Percentiles rank a stretch among this genome's conserved stretches.
Conservation (phyloP, 2,113 vertebrate genomes). For the Coracopsis vasa region DNA sequence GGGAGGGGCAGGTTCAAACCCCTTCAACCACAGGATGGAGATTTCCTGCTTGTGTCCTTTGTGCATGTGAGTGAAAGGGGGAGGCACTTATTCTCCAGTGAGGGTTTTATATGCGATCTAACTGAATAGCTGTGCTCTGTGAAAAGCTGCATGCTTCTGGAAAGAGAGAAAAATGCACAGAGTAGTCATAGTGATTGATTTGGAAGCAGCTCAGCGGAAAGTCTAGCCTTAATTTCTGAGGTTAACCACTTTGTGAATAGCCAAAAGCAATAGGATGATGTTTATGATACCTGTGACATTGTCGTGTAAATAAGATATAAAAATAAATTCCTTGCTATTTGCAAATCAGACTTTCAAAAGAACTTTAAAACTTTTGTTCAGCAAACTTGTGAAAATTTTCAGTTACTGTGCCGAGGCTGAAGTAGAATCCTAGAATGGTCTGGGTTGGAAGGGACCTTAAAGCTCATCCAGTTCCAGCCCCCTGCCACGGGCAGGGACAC, state of each 20-base stretch:
- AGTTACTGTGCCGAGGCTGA: background rate
- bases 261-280: background rate
- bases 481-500: background rate
- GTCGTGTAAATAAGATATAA: background rate
- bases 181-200: background rate
- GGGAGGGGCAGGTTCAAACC: background rate
- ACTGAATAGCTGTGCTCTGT: background rate
- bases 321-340: background rate
- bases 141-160: background rate
- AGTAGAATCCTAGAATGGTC: background rate
- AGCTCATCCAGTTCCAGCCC: background rate
- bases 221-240: background rate
- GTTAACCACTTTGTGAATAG: background rate
- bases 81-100: background rate
- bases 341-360: background rate
- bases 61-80: background rate
- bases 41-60: background rate
- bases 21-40: background rate
- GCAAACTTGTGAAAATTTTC: background rate
- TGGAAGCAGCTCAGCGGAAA: background rate
- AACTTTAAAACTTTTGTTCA: background rate
- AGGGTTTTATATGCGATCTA: background rate
- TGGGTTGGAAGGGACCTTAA: background rate
- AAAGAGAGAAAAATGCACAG: background rate
- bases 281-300: background rate